Evolutionary conservation across 2,888 invertebrate species (phyloP).

Genomic region (Herminia tarsipennalis): DNA sequence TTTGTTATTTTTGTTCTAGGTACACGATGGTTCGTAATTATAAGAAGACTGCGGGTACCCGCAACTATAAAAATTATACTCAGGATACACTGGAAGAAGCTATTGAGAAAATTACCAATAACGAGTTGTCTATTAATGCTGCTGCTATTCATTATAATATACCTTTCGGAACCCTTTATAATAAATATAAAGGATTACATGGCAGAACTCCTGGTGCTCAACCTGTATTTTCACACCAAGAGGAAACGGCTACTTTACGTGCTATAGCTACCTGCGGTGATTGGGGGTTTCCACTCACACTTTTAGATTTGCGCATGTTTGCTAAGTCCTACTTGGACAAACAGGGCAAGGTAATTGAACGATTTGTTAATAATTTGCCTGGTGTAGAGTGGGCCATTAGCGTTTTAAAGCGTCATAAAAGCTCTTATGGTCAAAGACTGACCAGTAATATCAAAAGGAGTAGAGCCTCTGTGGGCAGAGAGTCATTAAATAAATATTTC

Average conservation of each 20-base stretch:
- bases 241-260: too few species aligned
- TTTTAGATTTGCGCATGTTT: slow-evolving; percentile 13
- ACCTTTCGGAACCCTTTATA: too few species aligned
- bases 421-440: slow-evolving; percentile 15
- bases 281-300: slow-evolving; percentile 13
- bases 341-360: not conserved
- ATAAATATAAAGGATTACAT: too few species aligned
- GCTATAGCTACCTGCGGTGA: too few species aligned
- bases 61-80: slow-evolving; percentile 24
- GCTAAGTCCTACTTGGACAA: too few species aligned
- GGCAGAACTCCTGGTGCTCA: too few species aligned
- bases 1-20: not conserved
- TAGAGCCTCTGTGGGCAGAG: slow-evolving; percentile 19
- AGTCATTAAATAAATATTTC: slow-evolving; percentile 13
- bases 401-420: slow-evolving; percentile 32
- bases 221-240: too few species aligned
- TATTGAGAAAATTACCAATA: slow-evolving; percentile 19
- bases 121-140: slow-evolving; percentile 15
- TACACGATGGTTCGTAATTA: too few species aligned
- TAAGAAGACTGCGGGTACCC: too few species aligned
- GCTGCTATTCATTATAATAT: too few species aligned
- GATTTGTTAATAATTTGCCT: slow-evolving; percentile 32
- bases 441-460: slow-evolving; percentile 25
- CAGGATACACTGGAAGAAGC: slow-evolving; percentile 21
- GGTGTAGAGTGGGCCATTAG: slow-evolving; percentile 30